These are phyloP conservation scores for Oncorhynchus keta DNA, from an alignment of 2,113 vertebrate genomes.

Conservation along the genomic window DNA sequence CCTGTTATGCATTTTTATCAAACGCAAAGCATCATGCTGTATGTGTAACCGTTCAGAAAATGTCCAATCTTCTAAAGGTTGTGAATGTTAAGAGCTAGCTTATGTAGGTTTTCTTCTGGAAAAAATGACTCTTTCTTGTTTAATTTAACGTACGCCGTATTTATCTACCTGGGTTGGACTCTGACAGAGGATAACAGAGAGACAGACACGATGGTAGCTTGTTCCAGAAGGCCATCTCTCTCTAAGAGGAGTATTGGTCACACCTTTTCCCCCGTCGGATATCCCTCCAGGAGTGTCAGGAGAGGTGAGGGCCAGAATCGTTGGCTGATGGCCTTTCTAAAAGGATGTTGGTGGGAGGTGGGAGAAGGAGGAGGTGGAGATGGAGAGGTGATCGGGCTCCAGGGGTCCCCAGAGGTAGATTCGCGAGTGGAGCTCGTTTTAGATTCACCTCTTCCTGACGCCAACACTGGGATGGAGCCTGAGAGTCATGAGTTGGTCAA, in stretches of 20 bases:
- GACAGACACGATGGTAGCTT: background rate
- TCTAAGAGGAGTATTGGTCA: slow-evolving; percentile 50
- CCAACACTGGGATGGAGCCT: slow-evolving; percentile 48
- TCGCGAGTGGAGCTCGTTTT: slow-evolving; percentile 65
- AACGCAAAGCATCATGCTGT: background rate
- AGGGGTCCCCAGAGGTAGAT: slow-evolving; percentile 61
- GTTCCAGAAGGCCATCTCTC: background rate
- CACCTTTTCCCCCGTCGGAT: slow-evolving; percentile 55
- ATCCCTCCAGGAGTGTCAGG: slow-evolving; percentile 41
- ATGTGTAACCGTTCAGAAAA: background rate
- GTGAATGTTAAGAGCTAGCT: too few species aligned
- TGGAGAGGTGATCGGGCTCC: slow-evolving; percentile 53
- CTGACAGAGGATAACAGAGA: background rate
- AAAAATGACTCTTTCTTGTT: too few species aligned
- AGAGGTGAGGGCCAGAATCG: slow-evolving; percentile 43
- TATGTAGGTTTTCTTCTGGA: too few species aligned
- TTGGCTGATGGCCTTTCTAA: slow-evolving; percentile 57
- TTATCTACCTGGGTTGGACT: background rate
- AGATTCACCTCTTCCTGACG: slow-evolving; percentile 74
- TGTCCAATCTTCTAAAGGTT: too few species aligned
- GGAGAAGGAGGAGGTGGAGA: slow-evolving; percentile 8
- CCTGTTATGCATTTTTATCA: background rate
- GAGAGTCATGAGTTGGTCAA: slow-evolving; percentile 67
- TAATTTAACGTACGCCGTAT: background rate
- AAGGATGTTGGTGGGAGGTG: slow-evolving; percentile 59